Conservation (phyloP, 2,888 invertebrate genomes). For the Leucoma salicis region DNA sequence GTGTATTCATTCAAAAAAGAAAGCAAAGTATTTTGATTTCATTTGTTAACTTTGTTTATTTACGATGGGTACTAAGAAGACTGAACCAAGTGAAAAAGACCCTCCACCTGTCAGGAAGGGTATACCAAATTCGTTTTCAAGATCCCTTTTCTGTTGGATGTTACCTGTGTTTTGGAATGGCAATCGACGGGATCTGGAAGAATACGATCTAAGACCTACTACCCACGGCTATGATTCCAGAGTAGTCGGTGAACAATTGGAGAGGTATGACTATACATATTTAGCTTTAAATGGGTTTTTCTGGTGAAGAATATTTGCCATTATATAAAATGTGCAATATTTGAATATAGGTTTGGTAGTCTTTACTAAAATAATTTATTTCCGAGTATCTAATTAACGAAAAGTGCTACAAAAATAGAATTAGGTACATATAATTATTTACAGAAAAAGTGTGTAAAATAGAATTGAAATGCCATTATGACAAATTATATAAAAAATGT, state of each 20-base stretch:
- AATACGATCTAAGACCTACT: slow-evolving; percentile 88
- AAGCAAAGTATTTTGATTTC: neutral
- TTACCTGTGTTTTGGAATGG: slow-evolving; percentile 89
- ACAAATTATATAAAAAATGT: too few relatives aligned
- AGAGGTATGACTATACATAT: slow-evolving; percentile 70
- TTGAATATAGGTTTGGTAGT: neutral
- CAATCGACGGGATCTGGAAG: slow-evolving; percentile 86
- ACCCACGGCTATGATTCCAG: slow-evolving; percentile 86
- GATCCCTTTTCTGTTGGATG: slow-evolving; percentile 88
- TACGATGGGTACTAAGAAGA: slow-evolving; percentile 36
- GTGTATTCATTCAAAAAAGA: neutral
- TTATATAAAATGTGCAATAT: too few relatives aligned
- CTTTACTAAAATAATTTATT: neutral
- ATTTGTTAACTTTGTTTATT: neutral
- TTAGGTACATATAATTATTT: too few relatives aligned
- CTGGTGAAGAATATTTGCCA: too few relatives aligned
- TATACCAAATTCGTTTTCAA: slow-evolving; percentile 76
- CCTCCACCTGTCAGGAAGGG: slow-evolving; percentile 37
- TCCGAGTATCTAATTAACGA: too few relatives aligned
- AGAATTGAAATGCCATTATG: too few relatives aligned
- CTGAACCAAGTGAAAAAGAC: slow-evolving; percentile 25
- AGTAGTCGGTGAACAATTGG: slow-evolving; percentile 85
- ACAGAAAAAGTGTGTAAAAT: too few relatives aligned
- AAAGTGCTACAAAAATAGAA: too few relatives aligned
- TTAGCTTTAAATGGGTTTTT: neutral